Base-by-base conservation (phyloP, 2,888 invertebrate genomes). In the Harpalus rufipes region DNA sequence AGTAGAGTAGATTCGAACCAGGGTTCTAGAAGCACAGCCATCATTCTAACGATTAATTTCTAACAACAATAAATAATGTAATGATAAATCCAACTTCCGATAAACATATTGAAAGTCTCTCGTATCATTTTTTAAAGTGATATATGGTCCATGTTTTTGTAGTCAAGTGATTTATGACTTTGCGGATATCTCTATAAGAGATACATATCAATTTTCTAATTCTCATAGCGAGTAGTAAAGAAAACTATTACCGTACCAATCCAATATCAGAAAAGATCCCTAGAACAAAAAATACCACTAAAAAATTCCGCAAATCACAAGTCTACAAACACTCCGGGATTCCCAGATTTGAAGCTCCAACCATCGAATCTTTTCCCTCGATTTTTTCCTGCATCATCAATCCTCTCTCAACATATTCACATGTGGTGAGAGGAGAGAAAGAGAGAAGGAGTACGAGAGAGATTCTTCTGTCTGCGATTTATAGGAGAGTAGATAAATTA, bases 401-500 rank as follows among this genome's bases (percentile, higher is more conserved):
- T 74, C 74, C 68, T 25, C 39, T 68, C 25, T 18, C 68, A 7
- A 14, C 39, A 39, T n/a, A 39, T 68, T 39, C 68, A 32, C 68
- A 68, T 68, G 68, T 68, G 68, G 68, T 39, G 68, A 68, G 39
- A 39, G 68, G 68, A 63, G 63, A 63, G n/a, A 68, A 68, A 68
- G 68, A 63, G 63, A 63, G 63, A 21, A 21, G 1, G 21, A 63
- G 25, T 25, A 32, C 1, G 25, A 32, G 32, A 16, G 63, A 32
- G 68, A 68, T 68, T 32, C 68, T 14, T n/a, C 39, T 32, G 32
- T 74, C 21, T 41, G 59, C 56, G 44, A 83, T 83, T 83, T 83
- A 83, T 72, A 59, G 72, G 59, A 58, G 61, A 44, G 83, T 76
- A 83, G 74, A 83, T 83, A 83, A 74, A 83, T 83, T 74, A 76